A percentile compares a stretch with the other conserved stretches of the same genome.
phyloP scores from a whole-genome alignment of 2,797 vertebrate genomes.

The Chelon auratus region DNA sequence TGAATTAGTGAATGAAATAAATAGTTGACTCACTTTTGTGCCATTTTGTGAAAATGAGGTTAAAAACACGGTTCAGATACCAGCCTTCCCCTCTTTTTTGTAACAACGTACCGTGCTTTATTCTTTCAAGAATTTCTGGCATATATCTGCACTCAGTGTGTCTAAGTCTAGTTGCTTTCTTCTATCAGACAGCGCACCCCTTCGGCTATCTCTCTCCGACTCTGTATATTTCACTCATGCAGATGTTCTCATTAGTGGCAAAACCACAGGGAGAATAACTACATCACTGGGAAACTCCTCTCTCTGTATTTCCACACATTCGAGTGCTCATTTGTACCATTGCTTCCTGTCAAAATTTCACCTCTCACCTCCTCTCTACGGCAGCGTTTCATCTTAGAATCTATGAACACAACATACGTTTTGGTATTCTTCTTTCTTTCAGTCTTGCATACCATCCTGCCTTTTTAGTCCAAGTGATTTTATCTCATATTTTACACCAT shows the following conservation, averaged over 20 bases:
- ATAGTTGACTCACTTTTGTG: neutral
- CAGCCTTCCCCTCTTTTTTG: slow-evolving; percentile 1
- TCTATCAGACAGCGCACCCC: slow-evolving; percentile 45
- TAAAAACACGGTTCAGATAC: neutral
- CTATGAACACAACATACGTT: neutral
- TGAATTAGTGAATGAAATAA: slow-evolving; percentile 32
- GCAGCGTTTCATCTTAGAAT: neutral
- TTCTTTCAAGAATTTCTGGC: slow-evolving; percentile 31
- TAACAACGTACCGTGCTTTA: slow-evolving; percentile 39
- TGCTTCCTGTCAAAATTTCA: slow-evolving; percentile 31
- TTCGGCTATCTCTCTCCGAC: slow-evolving; percentile 48
- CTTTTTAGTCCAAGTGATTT: neutral
- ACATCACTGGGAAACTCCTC: slow-evolving; percentile 47
- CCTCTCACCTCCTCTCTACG: slow-evolving; percentile 25
- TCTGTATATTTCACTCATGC: slow-evolving; percentile 64
- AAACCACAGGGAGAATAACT: slow-evolving; percentile 63
- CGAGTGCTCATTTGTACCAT: slow-evolving; percentile 35
- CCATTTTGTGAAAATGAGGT: slow-evolving; percentile 11
- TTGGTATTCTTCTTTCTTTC: neutral
- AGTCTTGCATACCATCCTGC: neutral
- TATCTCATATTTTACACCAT: neutral
- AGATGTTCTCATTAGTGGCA: slow-evolving; percentile 78
- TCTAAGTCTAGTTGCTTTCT: slow-evolving; percentile 39
- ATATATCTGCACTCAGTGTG: neutral
- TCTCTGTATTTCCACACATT: slow-evolving; percentile 41